Percentiles rank a stretch among this genome's conserved stretches.
Conservation (phyloP, 2,113 vertebrate species). For the Ictidomys tridecemlineatus region DNA sequence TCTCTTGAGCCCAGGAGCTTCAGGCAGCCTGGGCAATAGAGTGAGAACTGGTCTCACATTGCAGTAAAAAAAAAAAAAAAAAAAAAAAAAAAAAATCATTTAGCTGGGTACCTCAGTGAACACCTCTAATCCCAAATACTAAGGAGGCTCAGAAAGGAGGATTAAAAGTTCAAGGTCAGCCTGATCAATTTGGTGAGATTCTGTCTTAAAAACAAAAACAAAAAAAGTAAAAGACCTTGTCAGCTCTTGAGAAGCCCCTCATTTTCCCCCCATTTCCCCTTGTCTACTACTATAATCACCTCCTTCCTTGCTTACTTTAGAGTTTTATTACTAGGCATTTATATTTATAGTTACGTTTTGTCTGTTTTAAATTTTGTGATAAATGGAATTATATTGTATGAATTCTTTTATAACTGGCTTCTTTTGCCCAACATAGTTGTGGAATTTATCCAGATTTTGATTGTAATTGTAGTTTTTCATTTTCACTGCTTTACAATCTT, state of each 20-base stretch:
- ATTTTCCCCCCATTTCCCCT: rapidly evolving
- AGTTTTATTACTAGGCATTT: background rate
- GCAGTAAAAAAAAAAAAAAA: too few species aligned
- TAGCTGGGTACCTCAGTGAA: too few species aligned
- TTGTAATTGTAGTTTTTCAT: background rate
- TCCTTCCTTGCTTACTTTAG: background rate
- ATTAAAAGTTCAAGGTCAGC: too few species aligned
- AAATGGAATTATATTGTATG: background rate
- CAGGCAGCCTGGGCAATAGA: background rate
- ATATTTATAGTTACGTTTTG: background rate
- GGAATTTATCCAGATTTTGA: slow-evolving; percentile 25
- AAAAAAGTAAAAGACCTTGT: background rate
- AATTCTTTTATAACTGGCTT: background rate
- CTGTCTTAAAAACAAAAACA: too few species aligned
- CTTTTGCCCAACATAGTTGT: background rate
- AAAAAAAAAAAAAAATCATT: too few species aligned
- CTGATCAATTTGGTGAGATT: too few species aligned
- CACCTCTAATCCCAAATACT: too few species aligned
- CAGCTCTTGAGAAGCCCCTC: background rate
- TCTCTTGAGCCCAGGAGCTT: background rate
- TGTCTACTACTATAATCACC: background rate
- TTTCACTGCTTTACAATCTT: slow-evolving; percentile 40
- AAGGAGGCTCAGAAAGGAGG: too few species aligned
- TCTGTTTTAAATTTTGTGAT: slow-evolving; percentile 40
- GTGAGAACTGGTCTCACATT: background rate